Base-by-base conservation (phyloP, 2,797 vertebrate genomes). In the Cirrhinus mrigala region DNA sequence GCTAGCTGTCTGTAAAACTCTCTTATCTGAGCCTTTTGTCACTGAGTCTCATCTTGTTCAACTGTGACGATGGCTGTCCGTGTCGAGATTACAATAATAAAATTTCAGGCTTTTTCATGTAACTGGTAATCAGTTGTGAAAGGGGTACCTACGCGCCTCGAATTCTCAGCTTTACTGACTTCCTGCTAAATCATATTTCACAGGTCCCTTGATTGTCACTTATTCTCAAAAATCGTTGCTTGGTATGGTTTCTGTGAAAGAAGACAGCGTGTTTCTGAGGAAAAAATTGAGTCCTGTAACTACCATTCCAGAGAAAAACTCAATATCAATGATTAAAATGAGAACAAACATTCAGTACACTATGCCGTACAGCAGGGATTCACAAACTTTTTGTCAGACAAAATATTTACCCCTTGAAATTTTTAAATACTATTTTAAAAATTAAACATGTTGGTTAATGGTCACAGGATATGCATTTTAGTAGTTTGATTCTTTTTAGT, bases 41-140 rank as follows among this genome's bases (percentile, higher is more conserved):
- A 29, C 11, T 6, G 33, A 58, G 29, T 54, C n/a, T 60, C 33
- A 29, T 73, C 29, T 68, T n/a, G 68, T 56, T 70, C 50, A 69
- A 3, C 46, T 69, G 74, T 68, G 75, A 69, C 6, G 18, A 58
- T 66, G 50, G 48, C n/a, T 68, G 74, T 78, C 82, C n/a, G 11
- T 84, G 82, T 78, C 74, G 3, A 46, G 50, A 84, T 77, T 54
- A 58, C 82, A 69, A 69, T 33, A 76, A 56, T 37, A 44, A 6
- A 24, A 58, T 69, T 16, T 77, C 37, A 84, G 7, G 48, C 74
- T 18, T 15, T 58, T 70, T 56, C 16, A 78, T 84, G 48, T 44
- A 77, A 44, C 33, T 27, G n/a, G 29, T 69, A 84, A 70, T 78
- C 62, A 84, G 74, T 46, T 68, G 37, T 78, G 74, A 70, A 84